phyloP scores from a whole-genome alignment of 2,797 vertebrate genomes.

The Gambusia yucatana region DNA sequence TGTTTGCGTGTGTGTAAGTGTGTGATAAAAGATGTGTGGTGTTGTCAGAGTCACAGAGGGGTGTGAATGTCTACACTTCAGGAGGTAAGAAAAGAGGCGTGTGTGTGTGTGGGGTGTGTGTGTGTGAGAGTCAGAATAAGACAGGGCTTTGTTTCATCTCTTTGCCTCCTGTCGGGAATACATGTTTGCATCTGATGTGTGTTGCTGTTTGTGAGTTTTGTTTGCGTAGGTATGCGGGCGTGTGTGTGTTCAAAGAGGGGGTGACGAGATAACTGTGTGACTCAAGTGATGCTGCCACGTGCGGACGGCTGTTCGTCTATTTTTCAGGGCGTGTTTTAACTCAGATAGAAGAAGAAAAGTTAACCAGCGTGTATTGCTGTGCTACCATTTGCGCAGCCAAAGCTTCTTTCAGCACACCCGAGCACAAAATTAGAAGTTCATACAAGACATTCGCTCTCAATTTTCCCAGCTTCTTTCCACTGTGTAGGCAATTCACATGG shows the following conservation, averaged over 20 bases:
- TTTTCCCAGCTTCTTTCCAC: conserved; percentile 64
- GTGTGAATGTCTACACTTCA: conserved; percentile 71
- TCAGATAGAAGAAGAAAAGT: conserved; percentile 30
- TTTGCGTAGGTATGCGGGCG: conserved; percentile 37
- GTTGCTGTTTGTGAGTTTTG: conserved; percentile 34
- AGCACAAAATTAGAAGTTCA: conserved; percentile 80
- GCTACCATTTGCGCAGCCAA: conserved; percentile 48
- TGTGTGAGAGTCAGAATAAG: conserved; percentile 49
- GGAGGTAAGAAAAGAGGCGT: conserved; percentile 62
- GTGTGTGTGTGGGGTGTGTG: conserved; percentile 53
- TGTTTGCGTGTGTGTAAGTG: conserved; percentile 26
- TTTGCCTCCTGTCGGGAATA: conserved; percentile 38
- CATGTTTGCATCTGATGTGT: conserved; percentile 42
- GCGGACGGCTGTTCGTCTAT: conserved; percentile 20
- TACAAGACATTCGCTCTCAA: conserved; percentile 70
- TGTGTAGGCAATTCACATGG: conserved; percentile 58
- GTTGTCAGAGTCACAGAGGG: conserved; percentile 71
- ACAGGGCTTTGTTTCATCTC: conserved; percentile 37
- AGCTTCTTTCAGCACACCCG: conserved; percentile 41
- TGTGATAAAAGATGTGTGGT: conserved; percentile 72
- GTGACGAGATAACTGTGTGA: conserved; percentile 55
- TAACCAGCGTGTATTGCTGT: conserved; percentile 47
- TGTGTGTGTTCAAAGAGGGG: conserved; percentile 33
- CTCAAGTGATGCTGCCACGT: conserved; percentile 51
- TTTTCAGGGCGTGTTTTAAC: conserved; percentile 29